Conservation (phyloP, 2,797 vertebrate species). For the Phoeniculus purpureus region DNA sequence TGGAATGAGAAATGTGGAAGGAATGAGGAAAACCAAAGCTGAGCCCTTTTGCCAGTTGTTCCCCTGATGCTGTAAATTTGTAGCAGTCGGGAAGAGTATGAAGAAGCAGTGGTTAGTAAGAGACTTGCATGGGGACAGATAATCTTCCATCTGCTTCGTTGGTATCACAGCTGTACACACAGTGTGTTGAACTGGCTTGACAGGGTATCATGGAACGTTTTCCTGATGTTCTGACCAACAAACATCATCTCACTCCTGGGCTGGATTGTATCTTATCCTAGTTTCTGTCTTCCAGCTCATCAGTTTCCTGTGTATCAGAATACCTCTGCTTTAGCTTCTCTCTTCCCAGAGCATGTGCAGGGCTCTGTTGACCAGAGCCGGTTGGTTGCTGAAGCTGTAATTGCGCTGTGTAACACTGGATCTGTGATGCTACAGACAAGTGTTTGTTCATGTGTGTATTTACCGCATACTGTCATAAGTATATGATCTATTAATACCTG, state of each 20-base stretch:
- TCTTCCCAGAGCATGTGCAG: not conserved
- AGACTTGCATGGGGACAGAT: not conserved
- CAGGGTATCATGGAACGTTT: not conserved
- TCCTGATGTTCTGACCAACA: not conserved
- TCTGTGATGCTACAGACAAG: not conserved
- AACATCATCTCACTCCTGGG: not conserved
- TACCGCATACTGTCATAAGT: no score
- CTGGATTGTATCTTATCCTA: not conserved
- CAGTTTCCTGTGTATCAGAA: not conserved
- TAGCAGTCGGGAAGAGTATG: not conserved
- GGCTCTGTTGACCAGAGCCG: not conserved
- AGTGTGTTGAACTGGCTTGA: not conserved
- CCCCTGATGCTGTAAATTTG: not conserved
- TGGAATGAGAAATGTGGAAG: not conserved
- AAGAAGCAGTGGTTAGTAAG: not conserved
- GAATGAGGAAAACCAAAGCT: not conserved
- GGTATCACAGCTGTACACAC: not conserved
- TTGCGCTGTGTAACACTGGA: not conserved
- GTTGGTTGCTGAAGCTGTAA: not conserved
- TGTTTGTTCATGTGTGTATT: not conserved
- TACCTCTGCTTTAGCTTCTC: not conserved
- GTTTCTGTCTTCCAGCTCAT: not conserved
- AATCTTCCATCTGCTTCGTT: not conserved
- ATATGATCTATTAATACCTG: no score
- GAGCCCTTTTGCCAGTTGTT: not conserved